Conservation (phyloP, 2,888 invertebrate genomes). For the Caenorhabditis japonica region DNA sequence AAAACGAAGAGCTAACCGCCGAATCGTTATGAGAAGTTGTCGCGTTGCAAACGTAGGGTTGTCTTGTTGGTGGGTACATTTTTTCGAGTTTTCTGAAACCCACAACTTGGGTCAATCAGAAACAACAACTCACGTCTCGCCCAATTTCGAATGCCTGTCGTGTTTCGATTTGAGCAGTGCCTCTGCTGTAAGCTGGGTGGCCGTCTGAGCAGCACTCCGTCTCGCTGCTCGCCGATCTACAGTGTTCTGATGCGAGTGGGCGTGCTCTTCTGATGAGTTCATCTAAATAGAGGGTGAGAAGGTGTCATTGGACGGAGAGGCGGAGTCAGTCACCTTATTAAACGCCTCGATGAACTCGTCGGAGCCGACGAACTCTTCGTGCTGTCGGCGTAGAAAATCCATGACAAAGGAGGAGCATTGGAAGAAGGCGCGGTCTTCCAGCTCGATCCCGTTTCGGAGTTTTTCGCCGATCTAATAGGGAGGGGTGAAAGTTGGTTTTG, state of each 20-base stretch:
- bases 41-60: constrained; percentile 70
- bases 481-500: too few relatives aligned
- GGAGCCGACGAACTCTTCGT: constrained; percentile 67
- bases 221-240: constrained; percentile 31
- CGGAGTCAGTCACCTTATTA: constrained; percentile 54
- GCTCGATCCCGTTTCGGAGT: constrained; percentile 19
- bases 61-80: constrained; percentile 63
- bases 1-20: constrained; percentile 72
- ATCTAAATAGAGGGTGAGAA: constrained; percentile 10
- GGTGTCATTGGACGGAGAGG: background rate
- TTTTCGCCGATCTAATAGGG: constrained; percentile 41
- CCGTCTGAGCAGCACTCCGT: constrained; percentile 24
- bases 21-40: constrained; percentile 73
- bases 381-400: constrained; percentile 63
- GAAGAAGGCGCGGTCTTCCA: constrained; percentile 37
- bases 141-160: constrained; percentile 57
- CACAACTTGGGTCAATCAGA: background rate
- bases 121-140: constrained; percentile 42
- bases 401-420: constrained; percentile 36
- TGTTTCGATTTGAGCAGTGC: constrained; percentile 63
- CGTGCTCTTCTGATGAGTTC: background rate
- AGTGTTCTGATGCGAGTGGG: constrained; percentile 23
- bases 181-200: constrained; percentile 63
- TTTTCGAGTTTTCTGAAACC: constrained; percentile 65
- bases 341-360: constrained; percentile 72